phyloP scores from a whole-genome alignment of 2,797 vertebrate species.

The Falco naumanni region DNA sequence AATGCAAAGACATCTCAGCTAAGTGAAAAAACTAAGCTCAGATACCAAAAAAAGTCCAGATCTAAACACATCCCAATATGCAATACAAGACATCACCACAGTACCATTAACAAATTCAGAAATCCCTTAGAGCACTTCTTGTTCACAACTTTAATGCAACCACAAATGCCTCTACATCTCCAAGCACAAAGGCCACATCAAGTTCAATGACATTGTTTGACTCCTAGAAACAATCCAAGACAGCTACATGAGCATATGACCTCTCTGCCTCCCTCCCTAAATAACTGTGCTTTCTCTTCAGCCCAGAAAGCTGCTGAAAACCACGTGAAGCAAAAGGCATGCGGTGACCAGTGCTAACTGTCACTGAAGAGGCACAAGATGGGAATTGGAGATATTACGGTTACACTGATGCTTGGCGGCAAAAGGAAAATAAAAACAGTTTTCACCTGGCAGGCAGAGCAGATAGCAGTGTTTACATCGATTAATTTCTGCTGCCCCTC shows the following conservation, averaged over 20 bases:
- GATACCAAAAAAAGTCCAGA: not conserved
- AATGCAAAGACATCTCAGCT: not conserved
- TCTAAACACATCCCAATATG: not conserved
- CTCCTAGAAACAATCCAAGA: not conserved
- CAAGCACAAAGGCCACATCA: not conserved
- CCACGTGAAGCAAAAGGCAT: not conserved
- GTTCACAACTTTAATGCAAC: not conserved
- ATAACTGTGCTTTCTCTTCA: not conserved
- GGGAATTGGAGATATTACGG: not conserved
- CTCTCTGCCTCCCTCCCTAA: not conserved
- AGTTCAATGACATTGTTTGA: not conserved
- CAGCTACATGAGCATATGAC: not conserved
- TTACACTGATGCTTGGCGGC: not conserved
- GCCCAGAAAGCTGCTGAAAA: not conserved
- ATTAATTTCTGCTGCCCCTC: not conserved
- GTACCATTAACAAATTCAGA: not conserved
- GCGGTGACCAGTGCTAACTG: not conserved
- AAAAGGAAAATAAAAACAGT: not conserved
- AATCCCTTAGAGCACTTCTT: not conserved
- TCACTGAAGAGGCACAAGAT: not conserved
- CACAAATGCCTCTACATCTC: not conserved
- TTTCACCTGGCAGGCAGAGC: not conserved
- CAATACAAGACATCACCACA: not conserved
- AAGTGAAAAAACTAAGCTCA: not conserved
- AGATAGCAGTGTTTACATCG: accelerated